A percentile compares a stretch with the other conserved stretches of the same genome.
Conservation (phyloP, 2,797 vertebrate species). For the Botia kubotai region DNA sequence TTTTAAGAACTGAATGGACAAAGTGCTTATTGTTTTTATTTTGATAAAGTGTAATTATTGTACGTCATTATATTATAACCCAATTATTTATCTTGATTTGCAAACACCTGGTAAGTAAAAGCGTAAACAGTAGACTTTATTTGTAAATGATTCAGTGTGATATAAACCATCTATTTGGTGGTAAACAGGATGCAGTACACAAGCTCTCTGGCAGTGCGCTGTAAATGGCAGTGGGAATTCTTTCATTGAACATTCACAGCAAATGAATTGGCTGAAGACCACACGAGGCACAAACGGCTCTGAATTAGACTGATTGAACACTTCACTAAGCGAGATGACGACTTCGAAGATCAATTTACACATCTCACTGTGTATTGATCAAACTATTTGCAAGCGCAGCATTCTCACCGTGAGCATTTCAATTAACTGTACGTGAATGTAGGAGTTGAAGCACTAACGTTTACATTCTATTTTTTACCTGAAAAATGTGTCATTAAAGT, state of each 20-base stretch:
- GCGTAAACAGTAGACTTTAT: not conserved
- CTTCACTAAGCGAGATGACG: slow-evolving; percentile 76
- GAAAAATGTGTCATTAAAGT: not conserved
- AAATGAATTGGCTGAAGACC: slow-evolving; percentile 82
- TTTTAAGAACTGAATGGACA: not conserved
- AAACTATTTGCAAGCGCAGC: slow-evolving; percentile 72
- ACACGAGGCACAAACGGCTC: slow-evolving; percentile 76
- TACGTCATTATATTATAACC: not conserved
- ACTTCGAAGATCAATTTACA: slow-evolving; percentile 78
- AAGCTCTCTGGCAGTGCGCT: slow-evolving; percentile 41
- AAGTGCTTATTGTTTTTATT: too few relatives aligned
- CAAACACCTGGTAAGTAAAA: not conserved
- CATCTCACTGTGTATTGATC: slow-evolving; percentile 80
- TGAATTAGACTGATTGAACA: slow-evolving; percentile 85
- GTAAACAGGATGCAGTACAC: slow-evolving; percentile 10
- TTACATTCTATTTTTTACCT: not conserved
- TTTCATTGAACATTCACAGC: slow-evolving; percentile 81
- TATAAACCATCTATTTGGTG: slow-evolving; percentile 1
- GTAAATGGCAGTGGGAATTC: slow-evolving; percentile 77
- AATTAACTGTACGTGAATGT: slow-evolving; percentile 69
- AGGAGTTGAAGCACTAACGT: slow-evolving; percentile 52
- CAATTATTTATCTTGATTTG: not conserved
- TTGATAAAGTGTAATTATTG: not conserved
- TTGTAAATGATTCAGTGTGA: not conserved
- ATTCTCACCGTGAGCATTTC: slow-evolving; percentile 78